Conservation (phyloP, 2,888 invertebrate species). For the Drosophila aldrichi region DNA sequence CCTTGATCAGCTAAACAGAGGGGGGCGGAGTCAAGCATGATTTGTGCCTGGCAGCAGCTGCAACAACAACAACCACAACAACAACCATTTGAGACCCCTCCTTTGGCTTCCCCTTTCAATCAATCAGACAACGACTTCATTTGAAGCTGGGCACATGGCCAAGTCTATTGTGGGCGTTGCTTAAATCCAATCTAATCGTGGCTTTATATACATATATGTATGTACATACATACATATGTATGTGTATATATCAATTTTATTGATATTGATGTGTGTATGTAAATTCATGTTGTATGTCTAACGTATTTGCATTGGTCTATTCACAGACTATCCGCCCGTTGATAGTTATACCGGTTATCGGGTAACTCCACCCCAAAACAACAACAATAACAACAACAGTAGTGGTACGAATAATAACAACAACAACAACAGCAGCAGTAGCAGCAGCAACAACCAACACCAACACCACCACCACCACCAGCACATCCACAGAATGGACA, state of each 20-base stretch:
- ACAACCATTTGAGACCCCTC: slow-evolving; percentile 15
- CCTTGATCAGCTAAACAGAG: slow-evolving; percentile 44
- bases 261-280: slow-evolving; percentile 25
- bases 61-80: neutral
- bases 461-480: slow-evolving; percentile 4
- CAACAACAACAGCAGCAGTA: slow-evolving; percentile 30
- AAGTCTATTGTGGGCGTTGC: slow-evolving; percentile 59
- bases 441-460: slow-evolving; percentile 88
- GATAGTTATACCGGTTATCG: slow-evolving; percentile 83
- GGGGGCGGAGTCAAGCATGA: slow-evolving; percentile 74
- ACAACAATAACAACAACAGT: slow-evolving; percentile 29
- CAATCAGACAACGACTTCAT: slow-evolving; percentile 46
- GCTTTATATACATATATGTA: slow-evolving; percentile 16
- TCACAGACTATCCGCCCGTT: slow-evolving; percentile 74
- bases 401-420: slow-evolving; percentile 46
- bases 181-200: slow-evolving; percentile 54
- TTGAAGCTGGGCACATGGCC: slow-evolving; percentile 69
- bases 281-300: slow-evolving; percentile 21
- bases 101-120: neutral
- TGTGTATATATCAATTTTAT: slow-evolving; percentile 1
- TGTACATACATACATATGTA: neutral
- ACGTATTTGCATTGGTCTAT: slow-evolving; percentile 48
- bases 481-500: slow-evolving; percentile 88
- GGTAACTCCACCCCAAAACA: slow-evolving; percentile 79
- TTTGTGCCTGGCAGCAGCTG: slow-evolving; percentile 53